Base-by-base conservation (phyloP, 2,113 vertebrate species). In the Rostratula benghalensis region DNA sequence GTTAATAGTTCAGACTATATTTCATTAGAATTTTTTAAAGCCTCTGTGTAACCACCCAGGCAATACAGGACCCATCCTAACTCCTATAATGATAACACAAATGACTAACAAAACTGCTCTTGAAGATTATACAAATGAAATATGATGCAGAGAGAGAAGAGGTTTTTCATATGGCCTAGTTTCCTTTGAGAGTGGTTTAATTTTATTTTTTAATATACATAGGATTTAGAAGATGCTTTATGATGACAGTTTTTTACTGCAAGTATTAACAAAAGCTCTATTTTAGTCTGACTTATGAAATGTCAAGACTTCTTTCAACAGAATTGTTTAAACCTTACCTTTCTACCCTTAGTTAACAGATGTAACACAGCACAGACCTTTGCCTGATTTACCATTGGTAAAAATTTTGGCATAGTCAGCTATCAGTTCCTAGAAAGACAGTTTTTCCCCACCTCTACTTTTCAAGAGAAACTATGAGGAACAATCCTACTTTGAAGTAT, bases 201-300 rank as follows among this genome's bases (percentile, higher is more conserved):
- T 65, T 96, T 94, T 93, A 75, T 88, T 96, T 95, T 94, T 93
- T 86, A 93, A 93, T n/a, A 95, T 71, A 93, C 68, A 86, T 17
- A 67, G 43, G 56, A 88, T 90, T 87, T 86, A 83, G 46, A 87
- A 78, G 37, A 88, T 43, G 37, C 45, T 90, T 93, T 90, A 60
- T 78, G 77, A 88, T 90, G 68, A 87, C 56, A 78, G 14, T 12
- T 88, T 89, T 81, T 93, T 23, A 78, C 76, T 89, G 90, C 51
- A 71, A 90, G 65, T 57, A 87, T 79, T 75, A 87, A 56, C 28
- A 96, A 63, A 86, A 92, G 63, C 63, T 88, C 45, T 41, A 83
- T 13, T 93, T 91, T 67, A 80, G 22, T 30, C 56, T 30, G 15
- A 68, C 59, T 92, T 96, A 86, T 30, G 75, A 86, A 85, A 89